Percentiles rank a stretch among this genome's conserved stretches.
These are phyloP conservation scores for Callipepla squamata DNA, from an alignment of 2,113 vertebrate species.

Conservation along the genomic window DNA sequence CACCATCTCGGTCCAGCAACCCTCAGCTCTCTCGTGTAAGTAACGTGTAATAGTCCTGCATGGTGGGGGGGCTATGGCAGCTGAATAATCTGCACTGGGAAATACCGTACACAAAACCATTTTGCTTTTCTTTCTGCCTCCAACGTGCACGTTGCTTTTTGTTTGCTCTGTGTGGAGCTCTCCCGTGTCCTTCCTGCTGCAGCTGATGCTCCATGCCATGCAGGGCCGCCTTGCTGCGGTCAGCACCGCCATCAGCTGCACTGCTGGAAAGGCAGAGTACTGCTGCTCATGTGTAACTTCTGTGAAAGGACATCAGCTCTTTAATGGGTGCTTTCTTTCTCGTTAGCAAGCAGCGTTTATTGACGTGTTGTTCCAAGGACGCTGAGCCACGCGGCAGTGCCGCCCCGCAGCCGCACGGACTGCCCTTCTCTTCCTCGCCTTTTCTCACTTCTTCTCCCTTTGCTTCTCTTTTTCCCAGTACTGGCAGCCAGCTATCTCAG, in stretches of 20 bases:
- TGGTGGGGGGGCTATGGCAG: neutral
- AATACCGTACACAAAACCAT: fast-evolving
- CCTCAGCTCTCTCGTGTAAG: constrained; percentile 98
- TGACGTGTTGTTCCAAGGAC: neutral
- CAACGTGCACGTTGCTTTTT: neutral
- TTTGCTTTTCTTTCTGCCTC: neutral
- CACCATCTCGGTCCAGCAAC: constrained; percentile 93
- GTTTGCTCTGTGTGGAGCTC: no score
- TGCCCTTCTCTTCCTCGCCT: fast-evolving
- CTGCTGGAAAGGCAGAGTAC: fast-evolving
- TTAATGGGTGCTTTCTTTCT: neutral
- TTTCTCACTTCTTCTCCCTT: neutral
- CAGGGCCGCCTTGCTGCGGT: neutral
- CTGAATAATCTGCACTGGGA: neutral
- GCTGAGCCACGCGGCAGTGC: neutral
- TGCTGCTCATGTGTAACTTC: neutral
- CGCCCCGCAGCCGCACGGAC: fast-evolving
- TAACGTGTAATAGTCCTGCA: neutral
- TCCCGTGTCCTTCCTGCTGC: no score
- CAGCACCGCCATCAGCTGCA: fast-evolving
- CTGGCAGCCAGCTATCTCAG: constrained; percentile 96
- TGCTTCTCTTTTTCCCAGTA: constrained; percentile 74
- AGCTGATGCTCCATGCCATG: neutral
- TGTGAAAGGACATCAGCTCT: neutral
- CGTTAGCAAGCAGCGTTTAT: neutral